Evolutionary conservation across 53 echinoderm and acorn worm species (phyloP).

Genomic region (Paracentrotus lividus): DNA sequence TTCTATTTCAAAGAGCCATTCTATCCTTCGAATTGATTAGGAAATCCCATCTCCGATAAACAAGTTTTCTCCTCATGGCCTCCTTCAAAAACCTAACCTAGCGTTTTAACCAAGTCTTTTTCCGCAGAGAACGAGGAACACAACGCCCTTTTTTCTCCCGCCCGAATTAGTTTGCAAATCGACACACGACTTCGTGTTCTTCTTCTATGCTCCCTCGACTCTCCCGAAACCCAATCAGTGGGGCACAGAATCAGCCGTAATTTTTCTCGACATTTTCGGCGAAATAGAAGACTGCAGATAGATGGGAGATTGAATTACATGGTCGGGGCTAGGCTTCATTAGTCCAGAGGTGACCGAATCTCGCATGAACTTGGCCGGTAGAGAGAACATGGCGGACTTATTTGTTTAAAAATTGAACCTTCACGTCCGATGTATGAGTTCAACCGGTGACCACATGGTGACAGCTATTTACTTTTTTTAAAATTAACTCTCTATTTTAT

Average conservation of each 20-base stretch:
- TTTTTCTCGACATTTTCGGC: slow-evolving; percentile 45
- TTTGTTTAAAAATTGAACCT: neutral
- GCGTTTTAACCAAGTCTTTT: neutral
- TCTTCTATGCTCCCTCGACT: slow-evolving; percentile 20
- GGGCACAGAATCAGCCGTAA: slow-evolving; percentile 26
- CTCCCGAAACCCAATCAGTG: slow-evolving; percentile 31
- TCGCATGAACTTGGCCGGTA: neutral
- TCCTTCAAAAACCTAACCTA: slow-evolving; percentile 5
- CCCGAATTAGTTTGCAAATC: slow-evolving; percentile 39
- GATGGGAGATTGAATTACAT: slow-evolving; percentile 50
- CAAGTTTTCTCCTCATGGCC: slow-evolving; percentile 21
- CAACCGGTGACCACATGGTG: neutral
- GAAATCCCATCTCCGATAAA: slow-evolving; percentile 43
- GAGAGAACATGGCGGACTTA: neutral
- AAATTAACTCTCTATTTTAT: too few species aligned
- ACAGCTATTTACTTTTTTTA: too few species aligned
- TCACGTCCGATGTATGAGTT: neutral
- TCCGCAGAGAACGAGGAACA: neutral
- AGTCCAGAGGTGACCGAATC: slow-evolving; percentile 45
- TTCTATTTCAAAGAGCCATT: neutral
- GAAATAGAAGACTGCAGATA: slow-evolving; percentile 42
- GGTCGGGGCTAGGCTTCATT: slow-evolving; percentile 43
- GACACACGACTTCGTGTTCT: slow-evolving; percentile 5
- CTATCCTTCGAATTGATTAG: slow-evolving; percentile 19
- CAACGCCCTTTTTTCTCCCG: slow-evolving; percentile 20